Evolutionary conservation across 2,113 vertebrate genomes (phyloP).

Genomic region (Rousettus leschenaultii): DNA sequence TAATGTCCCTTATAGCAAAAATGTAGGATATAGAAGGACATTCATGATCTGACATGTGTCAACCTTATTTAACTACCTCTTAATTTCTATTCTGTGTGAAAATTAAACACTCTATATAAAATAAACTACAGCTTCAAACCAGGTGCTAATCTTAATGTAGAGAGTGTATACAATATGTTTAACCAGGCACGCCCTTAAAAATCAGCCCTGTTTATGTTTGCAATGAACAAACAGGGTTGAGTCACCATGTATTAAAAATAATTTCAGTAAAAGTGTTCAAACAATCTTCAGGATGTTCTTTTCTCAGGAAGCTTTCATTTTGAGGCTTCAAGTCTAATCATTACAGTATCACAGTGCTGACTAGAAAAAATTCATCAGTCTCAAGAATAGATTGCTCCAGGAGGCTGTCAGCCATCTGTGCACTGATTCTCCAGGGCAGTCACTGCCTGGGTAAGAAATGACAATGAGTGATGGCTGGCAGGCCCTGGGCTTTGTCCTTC

Average conservation of each 20-base stretch:
- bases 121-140: constrained; percentile 26
- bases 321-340: constrained; percentile 30
- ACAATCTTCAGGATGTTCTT: constrained; percentile 46
- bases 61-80: background rate
- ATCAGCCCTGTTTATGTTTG: constrained; percentile 38
- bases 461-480: background rate
- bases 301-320: constrained; percentile 36
- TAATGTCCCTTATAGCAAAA: background rate
- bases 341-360: background rate
- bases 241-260: constrained; percentile 51
- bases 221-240: constrained; percentile 71
- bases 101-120: constrained; percentile 37
- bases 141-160: constrained; percentile 54
- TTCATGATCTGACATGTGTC: background rate
- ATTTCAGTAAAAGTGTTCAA: constrained; percentile 50
- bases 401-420: background rate
- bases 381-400: background rate
- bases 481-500: background rate
- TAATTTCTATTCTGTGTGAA: constrained; percentile 11
- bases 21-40: background rate
- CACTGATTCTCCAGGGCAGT: background rate
- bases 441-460: background rate
- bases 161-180: constrained; percentile 66
- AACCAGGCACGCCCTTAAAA: constrained; percentile 75
- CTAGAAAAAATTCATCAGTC: background rate